Evolutionary conservation across 2,113 vertebrate genomes (phyloP), one percentile per base, ranked within the genome.

Genomic region (Pangasianodon hypophthalmus): DNA sequence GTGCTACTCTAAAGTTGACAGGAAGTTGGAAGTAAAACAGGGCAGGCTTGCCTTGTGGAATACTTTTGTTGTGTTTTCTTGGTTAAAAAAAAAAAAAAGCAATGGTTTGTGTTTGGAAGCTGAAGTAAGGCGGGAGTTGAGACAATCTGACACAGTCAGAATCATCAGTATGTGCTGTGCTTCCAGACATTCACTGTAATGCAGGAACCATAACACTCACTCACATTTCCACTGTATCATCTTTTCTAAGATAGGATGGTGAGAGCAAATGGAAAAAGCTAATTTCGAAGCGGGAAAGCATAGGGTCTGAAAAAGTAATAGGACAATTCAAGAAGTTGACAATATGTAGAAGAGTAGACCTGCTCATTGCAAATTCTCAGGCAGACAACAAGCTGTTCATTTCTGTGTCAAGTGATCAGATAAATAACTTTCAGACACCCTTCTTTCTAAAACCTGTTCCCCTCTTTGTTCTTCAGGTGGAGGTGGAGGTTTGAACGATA

Each of bases 401-500:
- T 44, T 46, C 24, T 29, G 16, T 64, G 3, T 48, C 60, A 32
- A 80, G 24, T 81, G 8, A 50, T 44, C 26, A 69, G 62, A 29
- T 54, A 37, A 77, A 77, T 24, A 37, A 19, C 32, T 24, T 87
- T 24, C 37, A 79, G n/a, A 0, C 24, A 48, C n/a, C 2, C 41
- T 58, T 16, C 11, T 71, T 32, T 73, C 48, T 67, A 60, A 89
- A 50, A 75, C 41, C n/a, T 83, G 41, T 75, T 46, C 11, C 44
- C 44, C 24, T 50, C 46, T 91, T 77, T 93, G 19, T 18, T 96
- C 90, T 94, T 90, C 96, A 99, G 98, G 98, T 94, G 98, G 98
- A 91, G 98, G 98, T 92, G 98, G 98, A 91, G 98, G 98, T 91
- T 99, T 98, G 98, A 97, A 96, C 93, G 98, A 98, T 96, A 97